A percentile compares a stretch with the other conserved stretches of the same genome.
phyloP scores from a whole-genome alignment of 2,113 vertebrate species.

The Heterochromis multidens region DNA sequence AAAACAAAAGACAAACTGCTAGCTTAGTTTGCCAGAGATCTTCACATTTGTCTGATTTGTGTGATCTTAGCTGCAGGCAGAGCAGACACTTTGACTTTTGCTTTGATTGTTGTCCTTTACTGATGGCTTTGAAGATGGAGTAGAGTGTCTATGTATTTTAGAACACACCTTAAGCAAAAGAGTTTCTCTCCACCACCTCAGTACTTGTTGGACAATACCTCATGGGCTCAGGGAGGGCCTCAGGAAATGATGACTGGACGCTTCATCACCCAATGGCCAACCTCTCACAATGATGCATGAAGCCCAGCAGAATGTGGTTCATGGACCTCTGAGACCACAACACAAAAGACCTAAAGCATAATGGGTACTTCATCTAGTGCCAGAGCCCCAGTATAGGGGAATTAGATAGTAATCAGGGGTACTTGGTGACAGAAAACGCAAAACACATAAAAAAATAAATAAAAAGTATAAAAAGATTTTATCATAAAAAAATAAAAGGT shows the following conservation, averaged over 20 bases:
- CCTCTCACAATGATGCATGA: constrained; percentile 73
- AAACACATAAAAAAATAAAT: background rate
- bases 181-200: background rate
- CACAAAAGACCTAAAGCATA: constrained; percentile 7
- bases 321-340: constrained; percentile 50
- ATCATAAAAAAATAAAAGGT: too few species aligned
- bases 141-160: background rate
- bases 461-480: background rate
- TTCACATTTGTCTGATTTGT: background rate
- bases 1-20: background rate
- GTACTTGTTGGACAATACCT: constrained; percentile 54
- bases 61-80: background rate
- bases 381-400: background rate
- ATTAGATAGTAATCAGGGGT: background rate
- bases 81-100: background rate
- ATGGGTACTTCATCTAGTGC: background rate
- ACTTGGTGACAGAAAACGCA: background rate
- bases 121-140: background rate
- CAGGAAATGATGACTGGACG: constrained; percentile 63
- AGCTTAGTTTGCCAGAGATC: background rate
- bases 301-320: constrained; percentile 40
- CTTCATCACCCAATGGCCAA: constrained; percentile 69
- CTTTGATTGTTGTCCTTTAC: background rate
- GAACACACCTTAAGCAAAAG: background rate
- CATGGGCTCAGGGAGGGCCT: constrained; percentile 53